phyloP scores from a whole-genome alignment of 2,113 vertebrate species.

The Ancistrus triradiatus region DNA sequence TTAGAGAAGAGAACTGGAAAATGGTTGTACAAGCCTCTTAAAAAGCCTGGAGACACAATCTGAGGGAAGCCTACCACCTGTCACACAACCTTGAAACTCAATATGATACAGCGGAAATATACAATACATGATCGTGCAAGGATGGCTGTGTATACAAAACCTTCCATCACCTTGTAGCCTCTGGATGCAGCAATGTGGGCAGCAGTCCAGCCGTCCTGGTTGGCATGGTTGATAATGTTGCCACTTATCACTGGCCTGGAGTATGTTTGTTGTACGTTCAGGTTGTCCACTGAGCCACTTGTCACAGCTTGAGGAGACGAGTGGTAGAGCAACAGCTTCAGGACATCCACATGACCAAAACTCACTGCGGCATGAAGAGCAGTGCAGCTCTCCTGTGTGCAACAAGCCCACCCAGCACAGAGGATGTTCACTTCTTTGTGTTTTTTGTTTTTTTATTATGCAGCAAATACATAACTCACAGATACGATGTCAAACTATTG shows the following conservation, averaged over 20 bases:
- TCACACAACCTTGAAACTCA: too few relatives aligned
- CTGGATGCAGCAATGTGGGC: conserved; percentile 90
- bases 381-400: conserved; percentile 83
- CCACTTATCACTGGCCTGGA: conserved; percentile 38
- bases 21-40: too few relatives aligned
- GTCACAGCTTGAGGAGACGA: conserved; percentile 19
- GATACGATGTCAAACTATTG: too few relatives aligned
- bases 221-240: conserved; percentile 80
- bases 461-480: too few relatives aligned
- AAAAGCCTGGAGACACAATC: too few relatives aligned
- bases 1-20: too few relatives aligned
- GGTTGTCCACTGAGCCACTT: background rate
- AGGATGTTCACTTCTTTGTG: too few relatives aligned
- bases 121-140: too few relatives aligned
- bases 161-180: conserved; percentile 84
- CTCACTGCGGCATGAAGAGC: conserved; percentile 81
- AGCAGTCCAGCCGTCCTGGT: conserved; percentile 90
- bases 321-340: conserved; percentile 81
- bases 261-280: conserved; percentile 18
- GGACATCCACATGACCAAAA: conserved; percentile 78
- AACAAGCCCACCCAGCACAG: background rate
- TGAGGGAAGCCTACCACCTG: too few relatives aligned
- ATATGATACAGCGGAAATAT: too few relatives aligned
- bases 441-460: too few relatives aligned
- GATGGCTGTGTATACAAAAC: too few relatives aligned